Evolutionary conservation across 2,888 invertebrate species (phyloP).

Genomic region (Ectemnius continuus): DNA sequence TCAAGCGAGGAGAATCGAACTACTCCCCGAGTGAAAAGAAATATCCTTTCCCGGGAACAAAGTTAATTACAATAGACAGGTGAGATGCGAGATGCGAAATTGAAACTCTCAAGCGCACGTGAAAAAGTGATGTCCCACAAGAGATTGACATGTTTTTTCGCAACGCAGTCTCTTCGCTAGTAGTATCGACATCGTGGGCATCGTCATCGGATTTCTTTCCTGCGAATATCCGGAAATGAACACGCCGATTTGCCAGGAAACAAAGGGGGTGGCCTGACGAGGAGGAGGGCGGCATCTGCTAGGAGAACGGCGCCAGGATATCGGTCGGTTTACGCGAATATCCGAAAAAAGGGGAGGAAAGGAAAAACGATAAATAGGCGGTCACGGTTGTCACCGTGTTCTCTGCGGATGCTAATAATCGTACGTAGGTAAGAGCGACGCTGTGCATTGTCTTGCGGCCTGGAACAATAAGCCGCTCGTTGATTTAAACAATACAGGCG

Average conservation of each 20-base stretch:
- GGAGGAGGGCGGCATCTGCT: not conserved
- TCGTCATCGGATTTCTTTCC: too few species aligned
- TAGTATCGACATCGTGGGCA: too few species aligned
- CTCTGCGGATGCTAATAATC: slow-evolving; percentile 9
- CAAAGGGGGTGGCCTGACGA: not conserved
- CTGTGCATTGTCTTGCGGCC: not conserved
- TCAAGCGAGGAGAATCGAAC: not conserved
- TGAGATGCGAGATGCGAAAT: too few species aligned
- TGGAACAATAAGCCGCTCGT: not conserved
- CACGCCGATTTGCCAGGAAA: not conserved
- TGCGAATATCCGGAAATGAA: not conserved
- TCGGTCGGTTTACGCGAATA: not conserved
- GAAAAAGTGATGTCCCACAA: too few species aligned
- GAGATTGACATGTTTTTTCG: too few species aligned
- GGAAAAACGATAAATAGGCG: slow-evolving; percentile 49
- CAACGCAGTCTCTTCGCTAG: too few species aligned
- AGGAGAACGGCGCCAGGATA: not conserved
- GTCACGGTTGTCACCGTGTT: slow-evolving; percentile 49
- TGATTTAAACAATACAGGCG: not conserved
- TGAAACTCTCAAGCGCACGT: too few species aligned
- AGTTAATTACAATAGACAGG: too few species aligned
- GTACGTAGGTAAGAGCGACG: not conserved
- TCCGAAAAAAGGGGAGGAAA: slow-evolving; percentile 11
- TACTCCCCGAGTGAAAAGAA: not conserved
- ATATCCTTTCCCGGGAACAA: not conserved